phyloP scores from a whole-genome alignment of 2,797 vertebrate species.

The Gallinago solitaria region DNA sequence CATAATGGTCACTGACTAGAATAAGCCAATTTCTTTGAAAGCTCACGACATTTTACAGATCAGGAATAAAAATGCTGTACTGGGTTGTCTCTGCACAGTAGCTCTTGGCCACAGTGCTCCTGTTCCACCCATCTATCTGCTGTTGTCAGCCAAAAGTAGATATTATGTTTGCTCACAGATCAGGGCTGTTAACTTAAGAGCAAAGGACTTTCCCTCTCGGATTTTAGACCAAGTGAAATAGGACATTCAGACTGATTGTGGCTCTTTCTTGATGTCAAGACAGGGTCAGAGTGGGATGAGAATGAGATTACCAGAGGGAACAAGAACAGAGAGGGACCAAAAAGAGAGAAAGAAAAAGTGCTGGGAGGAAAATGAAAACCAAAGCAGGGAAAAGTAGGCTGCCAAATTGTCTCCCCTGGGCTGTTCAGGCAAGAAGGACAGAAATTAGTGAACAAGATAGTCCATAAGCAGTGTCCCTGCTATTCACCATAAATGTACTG shows the following conservation, averaged over 20 bases:
- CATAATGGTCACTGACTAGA: neutral
- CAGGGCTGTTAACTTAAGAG: neutral
- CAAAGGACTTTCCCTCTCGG: neutral
- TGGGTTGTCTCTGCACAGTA: neutral
- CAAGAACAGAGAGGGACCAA: neutral
- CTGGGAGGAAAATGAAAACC: neutral
- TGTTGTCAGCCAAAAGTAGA: conserved; percentile 5
- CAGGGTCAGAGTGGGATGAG: neutral
- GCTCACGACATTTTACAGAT: neutral
- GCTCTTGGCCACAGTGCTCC: neutral
- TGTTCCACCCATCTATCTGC: neutral
- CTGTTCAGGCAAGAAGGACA: neutral
- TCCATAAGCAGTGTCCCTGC: neutral
- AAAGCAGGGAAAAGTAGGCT: neutral
- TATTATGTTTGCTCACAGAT: conserved; percentile 8
- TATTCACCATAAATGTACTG: neutral
- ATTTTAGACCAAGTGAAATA: neutral
- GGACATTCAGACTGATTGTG: neutral
- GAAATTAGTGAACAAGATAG: neutral
- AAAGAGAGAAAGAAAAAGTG: neutral
- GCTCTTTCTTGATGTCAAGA: neutral
- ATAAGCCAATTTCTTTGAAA: neutral
- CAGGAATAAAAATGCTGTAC: neutral
- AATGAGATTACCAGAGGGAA: neutral
- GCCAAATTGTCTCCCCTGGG: neutral